Evolutionary conservation across 2,797 vertebrate species (phyloP).

Genomic region (Cyprinella venusta): DNA sequence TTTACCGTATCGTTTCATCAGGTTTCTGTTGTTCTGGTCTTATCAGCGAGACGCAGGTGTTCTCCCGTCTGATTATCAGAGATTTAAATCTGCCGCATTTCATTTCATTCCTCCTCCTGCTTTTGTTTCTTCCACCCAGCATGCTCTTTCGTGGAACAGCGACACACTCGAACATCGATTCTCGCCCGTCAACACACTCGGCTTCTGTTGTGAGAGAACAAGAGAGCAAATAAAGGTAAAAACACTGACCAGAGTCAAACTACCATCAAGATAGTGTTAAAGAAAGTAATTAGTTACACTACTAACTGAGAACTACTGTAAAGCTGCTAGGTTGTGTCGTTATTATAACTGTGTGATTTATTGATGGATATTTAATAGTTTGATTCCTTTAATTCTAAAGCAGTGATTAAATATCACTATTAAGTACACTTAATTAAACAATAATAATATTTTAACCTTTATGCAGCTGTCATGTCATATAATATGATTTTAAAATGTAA

Average conservation of each 20-base stretch:
- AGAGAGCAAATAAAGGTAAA: conserved; percentile 46
- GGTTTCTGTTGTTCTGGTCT: conserved; percentile 67
- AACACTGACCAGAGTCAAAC: conserved; percentile 55
- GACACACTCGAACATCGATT: conserved; percentile 43
- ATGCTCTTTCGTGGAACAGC: conserved; percentile 64
- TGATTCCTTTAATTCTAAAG: not conserved
- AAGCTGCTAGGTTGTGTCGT: not conserved
- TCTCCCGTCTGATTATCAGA: conserved; percentile 73
- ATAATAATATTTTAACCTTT: too few species aligned
- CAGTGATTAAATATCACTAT: not conserved
- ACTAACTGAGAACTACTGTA: not conserved
- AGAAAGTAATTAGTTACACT: not conserved
- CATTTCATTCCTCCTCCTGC: not conserved
- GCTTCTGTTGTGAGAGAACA: not conserved
- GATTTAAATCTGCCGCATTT: conserved; percentile 68
- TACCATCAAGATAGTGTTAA: not conserved
- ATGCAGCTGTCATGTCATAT: not conserved
- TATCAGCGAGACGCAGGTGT: conserved; percentile 72
- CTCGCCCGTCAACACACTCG: not conserved
- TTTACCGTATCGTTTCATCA: not conserved
- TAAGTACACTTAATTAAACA: not conserved
- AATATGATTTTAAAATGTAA: too few species aligned
- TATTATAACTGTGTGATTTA: not conserved
- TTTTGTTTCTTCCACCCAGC: conserved; percentile 23
- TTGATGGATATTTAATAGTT: not conserved